Conservation (phyloP, 2,888 invertebrate species). For the Seladonia tumulorum region DNA sequence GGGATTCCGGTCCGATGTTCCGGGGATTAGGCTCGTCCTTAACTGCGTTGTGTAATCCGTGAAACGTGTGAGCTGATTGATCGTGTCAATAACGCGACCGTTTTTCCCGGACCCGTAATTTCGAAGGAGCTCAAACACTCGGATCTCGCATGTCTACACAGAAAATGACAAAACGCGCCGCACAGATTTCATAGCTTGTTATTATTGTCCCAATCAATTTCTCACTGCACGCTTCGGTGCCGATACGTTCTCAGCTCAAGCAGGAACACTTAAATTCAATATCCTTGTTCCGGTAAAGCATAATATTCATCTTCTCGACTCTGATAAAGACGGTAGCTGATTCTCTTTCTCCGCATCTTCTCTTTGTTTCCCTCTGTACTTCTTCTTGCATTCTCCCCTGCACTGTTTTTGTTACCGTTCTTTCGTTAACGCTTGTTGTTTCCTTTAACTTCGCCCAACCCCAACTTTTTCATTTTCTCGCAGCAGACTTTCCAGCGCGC, state of each 20-base stretch:
- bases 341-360: neutral
- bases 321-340: neutral
- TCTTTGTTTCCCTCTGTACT: neutral
- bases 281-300: neutral
- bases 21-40: slow-evolving; percentile 51
- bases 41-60: slow-evolving; percentile 16
- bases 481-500: neutral
- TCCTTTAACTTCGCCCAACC: neutral
- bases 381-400: neutral
- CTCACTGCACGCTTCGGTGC: neutral
- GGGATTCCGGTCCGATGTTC: slow-evolving; percentile 51
- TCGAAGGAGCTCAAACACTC: neutral
- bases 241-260: neutral
- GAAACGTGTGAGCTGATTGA: slow-evolving; percentile 38
- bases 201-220: neutral
- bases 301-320: neutral
- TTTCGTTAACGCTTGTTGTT: neutral
- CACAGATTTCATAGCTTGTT: neutral
- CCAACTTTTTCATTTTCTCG: neutral
- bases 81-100: slow-evolving; percentile 2
- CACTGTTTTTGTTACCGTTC: neutral
- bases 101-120: neutral
- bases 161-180: neutral
- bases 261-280: neutral
- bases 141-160: neutral